phyloP scores from a whole-genome alignment of 2,797 vertebrate species.

The Picus viridis region DNA sequence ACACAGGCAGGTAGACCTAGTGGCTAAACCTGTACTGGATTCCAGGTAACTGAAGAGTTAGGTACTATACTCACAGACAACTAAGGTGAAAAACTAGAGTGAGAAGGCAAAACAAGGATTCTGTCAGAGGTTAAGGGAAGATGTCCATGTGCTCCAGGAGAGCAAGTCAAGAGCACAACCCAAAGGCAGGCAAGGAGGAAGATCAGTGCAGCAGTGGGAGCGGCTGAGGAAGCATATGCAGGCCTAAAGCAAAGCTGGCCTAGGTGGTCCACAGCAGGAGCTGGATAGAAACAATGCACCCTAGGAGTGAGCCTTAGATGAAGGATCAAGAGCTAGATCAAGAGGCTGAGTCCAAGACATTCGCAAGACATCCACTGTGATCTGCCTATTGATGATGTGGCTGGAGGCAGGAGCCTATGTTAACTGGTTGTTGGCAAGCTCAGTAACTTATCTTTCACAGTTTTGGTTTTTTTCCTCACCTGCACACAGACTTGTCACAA shows the following conservation, averaged over 20 bases:
- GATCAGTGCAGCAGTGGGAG: accelerated
- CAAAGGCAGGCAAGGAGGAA: not conserved
- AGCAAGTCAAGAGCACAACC: not conserved
- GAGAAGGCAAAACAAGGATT: not conserved
- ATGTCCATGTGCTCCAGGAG: not conserved
- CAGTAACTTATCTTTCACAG: not conserved
- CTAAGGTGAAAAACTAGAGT: not conserved
- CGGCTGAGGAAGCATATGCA: accelerated
- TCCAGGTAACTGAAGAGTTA: not conserved
- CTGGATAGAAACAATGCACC: not conserved
- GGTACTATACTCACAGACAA: not conserved
- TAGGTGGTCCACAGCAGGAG: not conserved
- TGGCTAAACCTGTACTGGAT: not conserved
- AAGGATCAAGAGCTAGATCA: not conserved
- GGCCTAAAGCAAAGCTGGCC: not conserved
- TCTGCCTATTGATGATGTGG: not conserved
- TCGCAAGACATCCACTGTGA: not conserved
- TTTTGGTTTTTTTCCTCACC: not conserved
- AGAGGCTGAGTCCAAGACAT: not conserved
- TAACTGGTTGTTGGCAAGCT: not conserved
- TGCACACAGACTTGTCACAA: not conserved
- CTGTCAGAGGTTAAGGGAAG: not conserved
- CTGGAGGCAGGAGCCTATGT: not conserved
- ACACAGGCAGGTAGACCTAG: not conserved
- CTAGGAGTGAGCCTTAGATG: not conserved